A percentile compares a stretch with the other conserved stretches of the same genome.
These are phyloP conservation scores for Drosophila sp. DNA, from an alignment of 1,140 invertebrate species.

Conservation along the genomic window DNA sequence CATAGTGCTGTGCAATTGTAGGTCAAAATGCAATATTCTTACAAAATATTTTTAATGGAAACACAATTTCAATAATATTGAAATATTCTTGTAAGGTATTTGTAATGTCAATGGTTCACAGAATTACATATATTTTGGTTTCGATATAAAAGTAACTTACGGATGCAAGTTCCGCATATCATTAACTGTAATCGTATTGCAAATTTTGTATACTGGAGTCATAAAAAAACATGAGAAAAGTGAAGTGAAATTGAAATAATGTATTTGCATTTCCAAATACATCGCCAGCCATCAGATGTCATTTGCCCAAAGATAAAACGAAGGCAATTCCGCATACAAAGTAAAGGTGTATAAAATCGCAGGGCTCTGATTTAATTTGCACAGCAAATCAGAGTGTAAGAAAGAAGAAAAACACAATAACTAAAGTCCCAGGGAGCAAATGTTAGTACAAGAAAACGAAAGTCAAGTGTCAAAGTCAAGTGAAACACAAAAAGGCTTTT, in stretches of 20 bases:
- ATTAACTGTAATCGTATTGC: too few relatives aligned
- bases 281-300: constrained; percentile 2
- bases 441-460: constrained; percentile 4
- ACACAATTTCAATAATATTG: too few relatives aligned
- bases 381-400: constrained; percentile 54
- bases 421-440: constrained; percentile 10
- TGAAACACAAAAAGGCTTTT: constrained; percentile 66
- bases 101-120: too few relatives aligned
- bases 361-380: constrained; percentile 65
- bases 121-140: too few relatives aligned
- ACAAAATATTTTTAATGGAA: too few relatives aligned
- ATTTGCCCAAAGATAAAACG: constrained; percentile 1
- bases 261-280: constrained; percentile 1
- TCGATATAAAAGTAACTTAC: too few relatives aligned
- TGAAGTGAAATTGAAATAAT: not conserved
- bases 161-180: too few relatives aligned
- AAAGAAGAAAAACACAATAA: constrained; percentile 43
- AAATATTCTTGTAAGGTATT: too few relatives aligned
- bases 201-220: too few relatives aligned
- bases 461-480: constrained; percentile 29
- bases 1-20: too few relatives aligned
- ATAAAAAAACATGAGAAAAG: not conserved
- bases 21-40: too few relatives aligned
- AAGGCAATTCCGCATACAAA: not conserved
- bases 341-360: constrained; percentile 23